Conservation (phyloP, 2,113 vertebrate species). For the Corvus hawaiiensis region DNA sequence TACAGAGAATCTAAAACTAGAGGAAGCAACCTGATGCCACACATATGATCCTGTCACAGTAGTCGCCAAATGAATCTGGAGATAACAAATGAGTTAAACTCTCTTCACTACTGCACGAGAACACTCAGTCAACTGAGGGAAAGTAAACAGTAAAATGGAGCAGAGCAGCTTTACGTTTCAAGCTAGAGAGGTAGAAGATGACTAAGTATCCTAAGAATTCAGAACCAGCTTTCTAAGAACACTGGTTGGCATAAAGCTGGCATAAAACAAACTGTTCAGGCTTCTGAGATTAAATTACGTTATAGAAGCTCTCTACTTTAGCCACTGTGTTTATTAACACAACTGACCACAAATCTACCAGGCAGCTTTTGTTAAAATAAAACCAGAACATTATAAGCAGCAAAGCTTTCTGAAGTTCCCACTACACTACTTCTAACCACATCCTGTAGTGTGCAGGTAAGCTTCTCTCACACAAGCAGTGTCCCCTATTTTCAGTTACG, state of each 20-base stretch:
- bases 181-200: neutral
- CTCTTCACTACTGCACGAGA: neutral
- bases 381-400: neutral
- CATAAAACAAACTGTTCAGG: neutral
- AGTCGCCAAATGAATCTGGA: neutral
- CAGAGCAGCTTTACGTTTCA: neutral
- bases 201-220: neutral
- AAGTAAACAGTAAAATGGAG: neutral
- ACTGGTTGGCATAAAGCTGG: neutral
- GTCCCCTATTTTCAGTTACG: neutral
- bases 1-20: neutral
- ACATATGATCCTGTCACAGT: accelerated
- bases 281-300: neutral
- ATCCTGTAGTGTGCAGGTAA: neutral
- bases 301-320: neutral
- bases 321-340: slow-evolving; percentile 5
- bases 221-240: slow-evolving; percentile 13
- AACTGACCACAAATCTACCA: neutral
- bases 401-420: neutral
- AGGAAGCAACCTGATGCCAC: neutral
- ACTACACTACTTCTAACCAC: neutral
- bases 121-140: neutral
- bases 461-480: neutral
- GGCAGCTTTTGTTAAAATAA: neutral
- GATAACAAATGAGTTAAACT: neutral